Percentiles rank a stretch among this genome's conserved stretches.
These are phyloP conservation scores for Parnassius mnemosyne DNA, from an alignment of 2,888 invertebrate species.

Conservation along the genomic window DNA sequence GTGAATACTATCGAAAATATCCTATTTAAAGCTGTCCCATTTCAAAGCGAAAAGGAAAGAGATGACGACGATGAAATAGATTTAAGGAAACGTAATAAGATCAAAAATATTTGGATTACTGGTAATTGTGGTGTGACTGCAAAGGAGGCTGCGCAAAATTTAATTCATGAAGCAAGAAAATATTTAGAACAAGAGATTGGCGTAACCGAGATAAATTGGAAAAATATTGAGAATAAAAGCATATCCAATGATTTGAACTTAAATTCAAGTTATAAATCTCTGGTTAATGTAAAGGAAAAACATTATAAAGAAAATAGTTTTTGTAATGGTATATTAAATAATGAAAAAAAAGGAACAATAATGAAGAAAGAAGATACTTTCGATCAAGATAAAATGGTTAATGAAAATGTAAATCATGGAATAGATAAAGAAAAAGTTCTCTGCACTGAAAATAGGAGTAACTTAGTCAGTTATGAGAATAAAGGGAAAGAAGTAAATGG, in stretches of 20 bases:
- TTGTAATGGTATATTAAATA: neutral
- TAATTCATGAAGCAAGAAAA: constrained; percentile 89
- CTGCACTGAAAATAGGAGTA: neutral
- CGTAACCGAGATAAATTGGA: constrained; percentile 85
- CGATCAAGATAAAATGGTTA: neutral
- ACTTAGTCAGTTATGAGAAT: neutral
- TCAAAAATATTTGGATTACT: constrained; percentile 88
- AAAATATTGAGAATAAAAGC: constrained; percentile 34
- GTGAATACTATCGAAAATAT: constrained; percentile 86
- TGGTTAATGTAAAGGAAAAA: constrained; percentile 5
- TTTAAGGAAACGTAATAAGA: constrained; percentile 83
- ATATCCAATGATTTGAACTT: constrained; percentile 14
- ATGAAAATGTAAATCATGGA: neutral
- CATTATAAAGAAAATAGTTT: neutral
- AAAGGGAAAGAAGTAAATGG: neutral
- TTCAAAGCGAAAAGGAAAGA: constrained; percentile 89
- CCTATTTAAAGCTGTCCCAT: constrained; percentile 89
- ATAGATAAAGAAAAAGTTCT: neutral
- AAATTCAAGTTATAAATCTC: neutral
- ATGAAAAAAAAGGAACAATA: too few species aligned
- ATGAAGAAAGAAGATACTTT: too few species aligned
- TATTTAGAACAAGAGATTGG: constrained; percentile 87
- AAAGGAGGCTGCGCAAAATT: constrained; percentile 88
- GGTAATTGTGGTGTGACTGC: constrained; percentile 90
- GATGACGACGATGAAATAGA: constrained; percentile 85